Evolutionary conservation across 30 jellyfish, hydroid and myxozoan genomes (phyloP).

Genomic region (Chrysaora quinquecirrha): DNA sequence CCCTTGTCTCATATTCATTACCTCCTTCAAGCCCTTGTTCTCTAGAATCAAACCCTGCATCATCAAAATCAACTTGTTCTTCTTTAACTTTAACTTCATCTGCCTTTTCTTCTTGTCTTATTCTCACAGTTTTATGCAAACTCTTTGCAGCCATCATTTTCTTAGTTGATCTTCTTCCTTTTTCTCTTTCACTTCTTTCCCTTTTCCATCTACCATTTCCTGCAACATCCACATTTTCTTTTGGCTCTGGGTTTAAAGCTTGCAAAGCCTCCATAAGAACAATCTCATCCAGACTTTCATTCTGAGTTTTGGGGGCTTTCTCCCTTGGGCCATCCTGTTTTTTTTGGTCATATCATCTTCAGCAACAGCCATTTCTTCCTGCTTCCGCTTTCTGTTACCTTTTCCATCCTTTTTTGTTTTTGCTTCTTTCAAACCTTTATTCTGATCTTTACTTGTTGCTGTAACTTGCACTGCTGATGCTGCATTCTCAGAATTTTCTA

Average conservation of each 20-base stretch:
- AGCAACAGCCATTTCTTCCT: neutral
- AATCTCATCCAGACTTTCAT: slow-evolving; percentile 42
- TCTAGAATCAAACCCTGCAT: neutral
- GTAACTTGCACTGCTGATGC: neutral
- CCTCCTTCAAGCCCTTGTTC: neutral
- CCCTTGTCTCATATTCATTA: neutral
- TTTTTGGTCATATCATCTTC: neutral
- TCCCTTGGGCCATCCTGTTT: neutral
- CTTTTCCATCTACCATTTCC: neutral
- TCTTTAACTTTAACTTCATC: neutral
- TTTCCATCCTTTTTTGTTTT: slow-evolving; percentile 7
- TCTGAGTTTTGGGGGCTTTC: slow-evolving; percentile 6
- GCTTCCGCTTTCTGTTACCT: slow-evolving; percentile 23
- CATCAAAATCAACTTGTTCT: neutral
- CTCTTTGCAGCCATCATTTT: slow-evolving; percentile 32
- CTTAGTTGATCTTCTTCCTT: slow-evolving; percentile 29
- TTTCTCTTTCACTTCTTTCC: neutral
- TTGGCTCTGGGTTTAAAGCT: slow-evolving; percentile 51
- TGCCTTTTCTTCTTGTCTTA: neutral
- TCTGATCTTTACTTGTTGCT: neutral
- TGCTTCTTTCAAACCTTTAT: neutral
- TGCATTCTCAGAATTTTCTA: neutral
- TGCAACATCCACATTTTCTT: neutral
- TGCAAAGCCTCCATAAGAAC: slow-evolving; percentile 59
- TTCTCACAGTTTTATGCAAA: neutral